A percentile compares a stretch with the other conserved stretches of the same genome.
These are phyloP conservation scores for Ophioderma brevispina DNA, from an alignment of 35 echinoderm and acorn worm species.

Conservation along the genomic window DNA sequence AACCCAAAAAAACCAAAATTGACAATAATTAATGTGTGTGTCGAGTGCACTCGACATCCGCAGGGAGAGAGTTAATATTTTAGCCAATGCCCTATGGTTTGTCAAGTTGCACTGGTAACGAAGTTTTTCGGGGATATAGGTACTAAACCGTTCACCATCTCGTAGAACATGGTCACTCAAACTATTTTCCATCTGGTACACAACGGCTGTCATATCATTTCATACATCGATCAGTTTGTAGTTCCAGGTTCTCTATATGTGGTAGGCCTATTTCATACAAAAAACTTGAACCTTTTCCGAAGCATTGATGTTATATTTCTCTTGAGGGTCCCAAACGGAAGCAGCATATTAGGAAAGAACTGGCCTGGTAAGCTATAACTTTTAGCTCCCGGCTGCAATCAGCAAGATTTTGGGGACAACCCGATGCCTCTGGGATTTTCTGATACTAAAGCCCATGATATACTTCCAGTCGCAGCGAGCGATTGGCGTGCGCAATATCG, in stretches of 20 bases:
- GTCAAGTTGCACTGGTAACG: no score
- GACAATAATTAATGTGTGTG: no score
- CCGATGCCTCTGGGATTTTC: background rate
- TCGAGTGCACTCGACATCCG: no score
- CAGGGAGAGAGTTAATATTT: no score
- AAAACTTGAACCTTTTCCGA: background rate
- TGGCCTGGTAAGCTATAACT: background rate
- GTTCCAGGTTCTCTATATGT: background rate
- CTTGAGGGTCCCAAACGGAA: background rate
- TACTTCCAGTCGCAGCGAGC: no score
- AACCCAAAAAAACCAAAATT: no score
- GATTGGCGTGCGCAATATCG: no score
- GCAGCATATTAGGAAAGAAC: background rate
- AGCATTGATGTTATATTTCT: no score
- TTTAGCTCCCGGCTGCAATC: background rate
- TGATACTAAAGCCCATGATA: no score
- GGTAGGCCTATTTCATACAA: background rate
- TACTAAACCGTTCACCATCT: background rate
- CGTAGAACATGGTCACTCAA: background rate
- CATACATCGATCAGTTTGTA: background rate
- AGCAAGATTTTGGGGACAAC: background rate
- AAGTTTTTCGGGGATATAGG: background rate
- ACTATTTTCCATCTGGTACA: background rate
- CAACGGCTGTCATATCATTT: background rate
- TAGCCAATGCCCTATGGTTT: no score